A percentile compares a stretch with the other conserved stretches of the same genome.
Conservation (phyloP, 2,888 invertebrate genomes). For the Morinoia aosen region DNA sequence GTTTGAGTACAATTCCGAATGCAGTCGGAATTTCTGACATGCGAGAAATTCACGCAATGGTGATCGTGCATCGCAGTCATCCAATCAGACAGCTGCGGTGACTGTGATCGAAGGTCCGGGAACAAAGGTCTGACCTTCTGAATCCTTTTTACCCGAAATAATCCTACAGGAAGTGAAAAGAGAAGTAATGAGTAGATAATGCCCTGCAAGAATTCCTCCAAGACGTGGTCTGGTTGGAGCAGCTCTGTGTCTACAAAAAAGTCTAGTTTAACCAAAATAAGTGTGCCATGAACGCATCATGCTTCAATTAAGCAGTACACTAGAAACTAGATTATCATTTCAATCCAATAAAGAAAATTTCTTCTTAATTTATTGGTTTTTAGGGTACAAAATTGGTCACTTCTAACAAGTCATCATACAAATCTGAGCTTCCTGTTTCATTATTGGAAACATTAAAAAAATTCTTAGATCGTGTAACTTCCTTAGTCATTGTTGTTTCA, state of each 20-base stretch:
- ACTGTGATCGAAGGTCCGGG: not conserved
- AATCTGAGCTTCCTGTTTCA: not conserved
- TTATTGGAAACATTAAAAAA: not conserved
- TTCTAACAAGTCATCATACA: not conserved
- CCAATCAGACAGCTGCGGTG: not conserved
- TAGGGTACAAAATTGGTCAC: not conserved
- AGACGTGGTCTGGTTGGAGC: not conserved
- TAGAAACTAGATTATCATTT: not conserved
- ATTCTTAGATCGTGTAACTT: not conserved
- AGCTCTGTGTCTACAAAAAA: not conserved
- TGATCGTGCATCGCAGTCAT: not conserved
- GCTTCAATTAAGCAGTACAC: not conserved
- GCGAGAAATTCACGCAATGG: not conserved
- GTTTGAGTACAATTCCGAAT: not conserved
- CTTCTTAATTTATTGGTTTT: not conserved
- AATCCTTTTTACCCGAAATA: not conserved
- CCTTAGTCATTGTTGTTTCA: not conserved
- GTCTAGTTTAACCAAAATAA: not conserved
- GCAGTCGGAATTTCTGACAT: not conserved
- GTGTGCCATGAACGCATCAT: not conserved
- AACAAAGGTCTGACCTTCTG: conserved; percentile 8
- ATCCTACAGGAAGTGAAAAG: not conserved
- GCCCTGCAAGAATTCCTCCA: not conserved
- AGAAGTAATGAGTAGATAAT: not conserved
- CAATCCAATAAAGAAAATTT: not conserved